Base-by-base conservation (phyloP, 2,797 vertebrate species). In the Sylvia borin region DNA sequence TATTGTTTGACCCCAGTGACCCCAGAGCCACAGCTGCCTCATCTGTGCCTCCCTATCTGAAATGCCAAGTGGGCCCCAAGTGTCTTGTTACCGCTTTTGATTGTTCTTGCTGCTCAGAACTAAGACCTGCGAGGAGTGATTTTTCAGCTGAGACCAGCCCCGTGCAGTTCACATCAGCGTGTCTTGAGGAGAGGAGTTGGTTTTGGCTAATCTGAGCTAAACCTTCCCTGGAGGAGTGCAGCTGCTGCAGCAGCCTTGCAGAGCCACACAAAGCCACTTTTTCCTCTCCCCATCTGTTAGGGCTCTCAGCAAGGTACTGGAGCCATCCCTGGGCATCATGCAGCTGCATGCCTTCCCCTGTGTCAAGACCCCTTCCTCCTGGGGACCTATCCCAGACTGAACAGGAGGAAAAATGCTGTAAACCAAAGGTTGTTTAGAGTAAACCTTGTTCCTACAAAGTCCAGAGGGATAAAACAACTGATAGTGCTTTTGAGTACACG, bases 151-250 rank as follows among this genome's bases (percentile, higher is more conserved):
- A 94, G 95, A 95, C 90, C 88, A 96, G 85, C 80, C 77, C 70
- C 0, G 0, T 71, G 64, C 67, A 86, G 64, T 88, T 95, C 74
- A 34, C 13, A 5, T 93, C 88, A 54, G 38, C 16, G 5, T 54
- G 64, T 96, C 93, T 91, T 78, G 64, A 74, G 82, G 83, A 88
- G 64, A 88, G 64, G 51, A 81, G 95, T 15, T 95, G 60, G 53
- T 93, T 95, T 88, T 92, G 85, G 90, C 45, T 96, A 94, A 95
- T 96, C 67, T 94, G 85, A 92, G 72, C 88, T 96, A 95, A 95
- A 85, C 84, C 68, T 92, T 95, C 93, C 92, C 94, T 50, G 67
- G 85, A 92, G 93, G 93, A 92, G 77, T 83, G 72, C 95, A 94
- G 96, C 94, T 96, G 94, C 83, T 95, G 83, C 77, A 68, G 65